Base-by-base conservation (phyloP, 2,113 vertebrate species). In the Aspiorhynchus laticeps region DNA sequence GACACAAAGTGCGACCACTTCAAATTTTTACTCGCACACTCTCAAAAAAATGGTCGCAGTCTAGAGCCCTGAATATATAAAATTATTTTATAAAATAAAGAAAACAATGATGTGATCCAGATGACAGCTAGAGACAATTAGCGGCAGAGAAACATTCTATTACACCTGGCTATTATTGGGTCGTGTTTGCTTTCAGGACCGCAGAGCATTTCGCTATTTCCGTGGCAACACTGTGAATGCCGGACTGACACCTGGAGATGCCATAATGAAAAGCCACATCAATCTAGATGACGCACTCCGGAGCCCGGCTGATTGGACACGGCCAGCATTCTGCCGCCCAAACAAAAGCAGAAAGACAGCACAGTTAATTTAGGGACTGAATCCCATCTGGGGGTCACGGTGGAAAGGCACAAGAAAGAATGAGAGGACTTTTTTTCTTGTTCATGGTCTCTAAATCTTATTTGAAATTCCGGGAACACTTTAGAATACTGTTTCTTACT, bases 331-430 rank as follows among this genome's bases (percentile, higher is more conserved):
- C 77, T 88, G 86, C 80, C 61, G 19, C n/a, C 53, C 63, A 80
- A 88, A 90, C 85, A 88, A 89, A 89, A 86, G 41, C 36, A 17
- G 61, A 79, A 77, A 56, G 80, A 82, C 77, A 12, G 65, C 80
- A 67, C 90, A 87, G 80, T 81, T 90, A 88, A 90, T 91, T 89
- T 81, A 24, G 81, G 56, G 31, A 84, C 43, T 78, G 53, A 56
- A 69, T 84, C 41, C 41, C 76, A 48, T 84, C 71, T 77, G 48
- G 31, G 38, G 53, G 48, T 38, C 71, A 75, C 46, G 41, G 85
- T 85, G 26, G 48, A 82, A 51, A 65, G 53, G 65, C 51, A 76
- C 43, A 43, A 24, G 21, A 17, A 71, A 63, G 51, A 86, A 80
- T 26, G 75, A 28, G 38, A 71, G 19, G 19, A 83, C 36, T 83